Base-by-base conservation (phyloP, 1,140 invertebrate genomes). In the Drosophila aff. region DNA sequence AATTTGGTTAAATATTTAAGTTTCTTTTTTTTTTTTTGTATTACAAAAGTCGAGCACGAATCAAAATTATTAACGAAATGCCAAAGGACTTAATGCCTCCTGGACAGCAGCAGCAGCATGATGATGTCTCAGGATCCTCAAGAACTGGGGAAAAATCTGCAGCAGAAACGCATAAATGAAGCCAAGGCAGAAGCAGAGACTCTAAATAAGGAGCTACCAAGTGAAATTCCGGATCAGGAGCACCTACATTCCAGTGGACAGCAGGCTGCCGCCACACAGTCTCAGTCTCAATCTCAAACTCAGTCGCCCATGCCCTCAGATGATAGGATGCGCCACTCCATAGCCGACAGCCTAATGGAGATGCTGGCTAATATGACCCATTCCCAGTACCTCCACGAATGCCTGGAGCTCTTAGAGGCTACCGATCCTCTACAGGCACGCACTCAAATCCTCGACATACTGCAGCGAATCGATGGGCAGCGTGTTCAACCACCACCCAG, bases 311-410 rank as follows among this genome's bases (percentile, higher is more conserved):
- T 86, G 79, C 84, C 84, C 1, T 26, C 85, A 6, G 84, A 81
- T 26, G 71, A 90, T 3, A 16, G 65, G 2, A 64, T 90, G 50
- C 79, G 85, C 3, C 81, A 79, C 26, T 76, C 81, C 8, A 90
- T 90, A 46, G 81, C 86, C 16, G 60, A 73, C 16, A 79, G 57
- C 26, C 46, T 90, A 11, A 76, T 80, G 33, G 81, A 90, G 38
- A 77, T 90, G 4, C 11, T 90, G 67, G 62, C 76, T n/a, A 90
- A 90, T 53, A 90, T 90, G 85, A 46, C 8, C 15, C 52, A 62
- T 62, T 13, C 11, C 13, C 61, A 40, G 0, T 55, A 43, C 21
- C 75, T 65, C 23, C 67, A 66, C 38, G 50, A 67, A n/a, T 90
- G 85, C 16, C 69, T 74, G 2, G 59, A 90, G 40, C 57, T 90